A percentile compares a stretch with the other conserved stretches of the same genome.
Conservation (phyloP, 2,113 vertebrate species). For the Hydrochoerus hydrochaeris region DNA sequence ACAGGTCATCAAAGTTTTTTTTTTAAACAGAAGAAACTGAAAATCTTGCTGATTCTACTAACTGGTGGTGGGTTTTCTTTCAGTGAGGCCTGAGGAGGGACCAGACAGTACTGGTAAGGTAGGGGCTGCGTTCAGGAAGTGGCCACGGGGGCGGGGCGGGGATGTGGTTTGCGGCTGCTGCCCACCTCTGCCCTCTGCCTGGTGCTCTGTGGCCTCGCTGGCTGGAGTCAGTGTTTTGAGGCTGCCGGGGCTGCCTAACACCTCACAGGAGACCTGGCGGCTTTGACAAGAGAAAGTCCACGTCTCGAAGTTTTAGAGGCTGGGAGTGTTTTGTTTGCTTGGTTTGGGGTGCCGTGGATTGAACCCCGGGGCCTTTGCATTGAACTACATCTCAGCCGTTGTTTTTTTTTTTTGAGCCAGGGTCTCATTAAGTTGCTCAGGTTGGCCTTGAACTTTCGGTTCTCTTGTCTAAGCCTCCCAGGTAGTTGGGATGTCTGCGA, state of each 20-base stretch:
- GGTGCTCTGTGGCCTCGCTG: not conserved
- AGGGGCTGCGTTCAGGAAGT: too few relatives aligned
- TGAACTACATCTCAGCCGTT: not conserved
- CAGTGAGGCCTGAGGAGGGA: not conserved
- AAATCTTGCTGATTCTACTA: not conserved
- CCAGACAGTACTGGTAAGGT: not conserved
- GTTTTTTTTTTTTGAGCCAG: not conserved
- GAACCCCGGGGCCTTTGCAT: not conserved
- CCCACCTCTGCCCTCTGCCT: not conserved
- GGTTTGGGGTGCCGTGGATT: not conserved
- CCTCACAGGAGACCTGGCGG: not conserved
- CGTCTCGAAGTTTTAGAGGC: not conserved
- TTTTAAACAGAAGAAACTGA: not conserved
- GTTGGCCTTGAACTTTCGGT: not conserved
- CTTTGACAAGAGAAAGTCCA: not conserved
- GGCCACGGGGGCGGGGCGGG: not conserved
- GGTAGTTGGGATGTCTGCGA: not conserved
- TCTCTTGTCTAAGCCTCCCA: not conserved
- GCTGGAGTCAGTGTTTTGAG: not conserved
- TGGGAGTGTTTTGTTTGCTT: not conserved
- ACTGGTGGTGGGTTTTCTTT: not conserved
- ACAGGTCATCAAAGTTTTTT: not conserved
- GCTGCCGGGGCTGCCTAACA: not conserved
- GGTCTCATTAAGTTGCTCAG: not conserved
- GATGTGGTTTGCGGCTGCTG: not conserved